Evolutionary conservation across 2,888 invertebrate species (phyloP), one percentile per base, ranked within the genome.

Genomic region (Sesia bembeciformis): DNA sequence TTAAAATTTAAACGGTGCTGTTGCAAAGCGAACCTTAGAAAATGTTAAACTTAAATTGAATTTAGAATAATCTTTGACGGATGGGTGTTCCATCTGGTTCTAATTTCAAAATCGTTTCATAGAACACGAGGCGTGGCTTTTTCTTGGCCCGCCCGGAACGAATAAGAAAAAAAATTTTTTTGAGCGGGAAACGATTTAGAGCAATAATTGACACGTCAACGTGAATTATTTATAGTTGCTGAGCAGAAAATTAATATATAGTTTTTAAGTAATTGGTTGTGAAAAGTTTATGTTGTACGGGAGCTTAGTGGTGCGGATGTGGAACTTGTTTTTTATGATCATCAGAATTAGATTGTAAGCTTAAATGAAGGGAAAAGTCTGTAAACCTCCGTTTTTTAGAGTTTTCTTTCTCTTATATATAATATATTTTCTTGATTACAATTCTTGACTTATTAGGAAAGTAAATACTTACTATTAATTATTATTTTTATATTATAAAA

Each of bases 191-290:
- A 71, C 72, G 76, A 74, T 81, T 79, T 76, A 63, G 69, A 72
- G 72, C 73, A 81, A 84, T 87, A 85, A 89, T 86, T 86, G 86
- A 84, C 81, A 75, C 74, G 86, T 88, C 87, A 81, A 76, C 78
- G 70, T 75, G 63, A 72, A 85, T 84, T 88, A 88, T 87, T 88
- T 84, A 85, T 85, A 78, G 76, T 63, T 59, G 70, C 68, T 64
- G 65, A 69, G 68, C 68, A 68, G 79, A 73, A 83, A 88, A 88
- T 86, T 71, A 80, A 79, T 66, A 87, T 76, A 74, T 80, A 84
- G 67, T 76, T 72, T 73, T 76, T 68, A 69, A 66, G 75, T 88
- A 86, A 89, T 88, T 86, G 85, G 76, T 74, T 79, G 63, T 82
- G 88, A 89, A 76, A 84, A 77, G 80, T 86, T 83, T 83, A 84